Evolutionary conservation across 2,888 invertebrate species (phyloP), one percentile per base, ranked within the genome.

Genomic region (Drosophila flavopinicola): DNA sequence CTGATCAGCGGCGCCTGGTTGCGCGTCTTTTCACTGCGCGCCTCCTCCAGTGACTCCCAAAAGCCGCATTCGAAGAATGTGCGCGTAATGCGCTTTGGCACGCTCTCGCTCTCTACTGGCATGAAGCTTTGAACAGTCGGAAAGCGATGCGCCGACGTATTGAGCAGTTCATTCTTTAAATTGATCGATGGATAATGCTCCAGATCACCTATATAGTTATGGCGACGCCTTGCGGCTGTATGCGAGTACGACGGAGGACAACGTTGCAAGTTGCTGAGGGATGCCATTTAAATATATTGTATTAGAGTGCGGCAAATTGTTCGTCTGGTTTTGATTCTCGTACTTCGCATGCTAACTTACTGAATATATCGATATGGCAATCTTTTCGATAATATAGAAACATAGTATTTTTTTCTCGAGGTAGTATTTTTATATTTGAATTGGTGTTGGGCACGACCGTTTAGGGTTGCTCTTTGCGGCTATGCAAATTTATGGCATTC

Each of bases 41-140:
- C 94, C 3, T 94, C 92, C 65, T 93, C 92, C 11, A 96, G 89
- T 1, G 95, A 95, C 76, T 95, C 95, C 6, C 93, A 85, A 65
- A 95, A 93, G 0, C 96, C 96, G 87, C 94, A 94, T 85, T 96
- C 95, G 72, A 95, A 94, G 93, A 95, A 96, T 0, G 94, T 94
- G 87, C 94, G 94, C 0, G 94, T 94, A 11, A 96, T 93, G 88
- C 95, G 94, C 89, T 96, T 96, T 0, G 95, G 90, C 42, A 95
- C 93, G 60, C 95, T 94, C 72, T 96, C 95, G 71, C 30, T 54
- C 17, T 94, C 93, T 0, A 95, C 95, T 61, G 90, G 94, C 87
- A 93, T 92, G 13, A 84, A 92, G 3, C 63, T 71, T 15, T 80
- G 69, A 2, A 64, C 75, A 6, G 47, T 56, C 1, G 47, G 32